Evolutionary conservation across 1,140 invertebrate genomes (phyloP).

Genomic region (Drosophila rufa): DNA sequence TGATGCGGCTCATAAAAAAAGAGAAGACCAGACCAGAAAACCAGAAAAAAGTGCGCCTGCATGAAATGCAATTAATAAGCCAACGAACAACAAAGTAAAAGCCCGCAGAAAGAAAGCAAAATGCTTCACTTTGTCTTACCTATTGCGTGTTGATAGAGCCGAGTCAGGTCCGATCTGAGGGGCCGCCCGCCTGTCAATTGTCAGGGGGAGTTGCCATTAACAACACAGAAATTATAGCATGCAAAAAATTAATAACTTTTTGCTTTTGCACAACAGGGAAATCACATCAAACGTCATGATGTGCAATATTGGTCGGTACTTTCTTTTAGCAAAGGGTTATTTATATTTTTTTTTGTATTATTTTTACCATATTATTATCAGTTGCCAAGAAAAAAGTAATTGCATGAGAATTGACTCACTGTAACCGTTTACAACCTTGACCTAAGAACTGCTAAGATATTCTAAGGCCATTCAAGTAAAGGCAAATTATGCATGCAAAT

Average conservation of each 20-base stretch:
- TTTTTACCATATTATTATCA: neutral
- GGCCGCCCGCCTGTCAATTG: slow-evolving; percentile 49
- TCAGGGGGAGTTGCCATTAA: slow-evolving; percentile 34
- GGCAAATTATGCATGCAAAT: neutral
- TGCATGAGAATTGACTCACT: neutral
- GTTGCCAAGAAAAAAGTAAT: neutral
- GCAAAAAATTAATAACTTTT: slow-evolving; percentile 26
- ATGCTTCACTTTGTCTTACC: slow-evolving; percentile 18
- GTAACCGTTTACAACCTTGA: neutral
- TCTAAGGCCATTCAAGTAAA: neutral
- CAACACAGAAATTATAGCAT: slow-evolving; percentile 58
- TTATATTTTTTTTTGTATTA: neutral
- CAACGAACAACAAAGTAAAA: slow-evolving; percentile 55
- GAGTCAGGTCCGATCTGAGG: slow-evolving; percentile 23
- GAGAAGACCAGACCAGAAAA: slow-evolving; percentile 13
- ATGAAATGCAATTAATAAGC: slow-evolving; percentile 72
- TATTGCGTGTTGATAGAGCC: slow-evolving; percentile 38
- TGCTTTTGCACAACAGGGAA: slow-evolving; percentile 27
- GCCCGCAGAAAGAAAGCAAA: slow-evolving; percentile 31
- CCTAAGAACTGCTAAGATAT: neutral
- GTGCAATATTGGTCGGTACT: neutral
- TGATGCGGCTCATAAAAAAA: slow-evolving; percentile 56
- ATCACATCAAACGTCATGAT: slow-evolving; percentile 12
- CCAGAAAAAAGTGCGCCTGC: slow-evolving; percentile 40
- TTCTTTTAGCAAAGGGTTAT: slow-evolving; percentile 2